phyloP scores from a whole-genome alignment of 2,113 vertebrate species.

The Ophthalmotilapia sp. region DNA sequence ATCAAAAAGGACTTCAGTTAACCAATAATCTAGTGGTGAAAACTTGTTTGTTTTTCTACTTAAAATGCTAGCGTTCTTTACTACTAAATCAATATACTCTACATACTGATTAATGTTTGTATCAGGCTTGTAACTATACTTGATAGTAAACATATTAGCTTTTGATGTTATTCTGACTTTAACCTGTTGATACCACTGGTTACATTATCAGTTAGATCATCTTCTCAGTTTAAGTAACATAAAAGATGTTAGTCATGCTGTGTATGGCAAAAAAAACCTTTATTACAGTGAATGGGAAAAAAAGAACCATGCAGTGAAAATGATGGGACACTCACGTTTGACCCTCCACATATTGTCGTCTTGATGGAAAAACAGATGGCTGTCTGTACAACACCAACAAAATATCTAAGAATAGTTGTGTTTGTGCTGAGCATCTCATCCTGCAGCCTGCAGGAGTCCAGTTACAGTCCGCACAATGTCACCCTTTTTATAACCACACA shows the following conservation, averaged over 20 bases:
- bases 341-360: conserved; percentile 60
- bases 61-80: not conserved
- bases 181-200: not conserved
- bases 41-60: not conserved
- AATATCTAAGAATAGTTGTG: conserved; percentile 45
- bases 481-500: conserved; percentile 37
- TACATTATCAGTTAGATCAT: not conserved
- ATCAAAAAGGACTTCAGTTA: not conserved
- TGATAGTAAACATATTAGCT: not conserved
- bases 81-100: not conserved
- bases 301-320: not conserved
- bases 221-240: not conserved
- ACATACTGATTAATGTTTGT: not conserved
- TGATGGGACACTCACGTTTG: conserved; percentile 56
- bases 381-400: conserved; percentile 13
- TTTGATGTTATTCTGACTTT: not conserved
- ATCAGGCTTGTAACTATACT: not conserved
- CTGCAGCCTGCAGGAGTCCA: conserved; percentile 26
- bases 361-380: not conserved
- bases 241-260: not conserved
- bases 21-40: not conserved
- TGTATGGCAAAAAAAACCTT: not conserved
- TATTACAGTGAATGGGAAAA: not conserved
- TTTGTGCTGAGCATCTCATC: not conserved
- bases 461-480: conserved; percentile 43